Percentiles rank a stretch among this genome's conserved stretches.
Evolutionary conservation across 2,113 vertebrate species (phyloP).

Genomic region (Pachycephala philippinensis): DNA sequence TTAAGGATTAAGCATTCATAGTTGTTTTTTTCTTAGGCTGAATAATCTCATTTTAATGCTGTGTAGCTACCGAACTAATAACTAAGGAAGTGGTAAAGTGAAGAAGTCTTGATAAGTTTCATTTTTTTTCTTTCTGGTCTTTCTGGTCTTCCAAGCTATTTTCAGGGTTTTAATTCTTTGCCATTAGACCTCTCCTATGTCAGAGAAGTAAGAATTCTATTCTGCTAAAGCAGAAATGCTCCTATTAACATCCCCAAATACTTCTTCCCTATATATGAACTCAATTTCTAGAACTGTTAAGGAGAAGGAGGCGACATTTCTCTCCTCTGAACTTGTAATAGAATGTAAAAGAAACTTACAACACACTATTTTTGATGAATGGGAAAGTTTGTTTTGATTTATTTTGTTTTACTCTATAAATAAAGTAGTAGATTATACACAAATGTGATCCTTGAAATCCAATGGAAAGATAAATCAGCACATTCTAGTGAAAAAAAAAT

Average conservation of each 20-base stretch:
- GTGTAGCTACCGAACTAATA: neutral
- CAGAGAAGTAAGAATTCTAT: neutral
- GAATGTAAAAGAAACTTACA: neutral
- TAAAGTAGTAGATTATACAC: neutral
- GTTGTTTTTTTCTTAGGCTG: neutral
- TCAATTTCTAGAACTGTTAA: neutral
- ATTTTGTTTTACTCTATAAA: neutral
- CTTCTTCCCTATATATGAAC: neutral
- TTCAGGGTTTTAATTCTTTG: neutral
- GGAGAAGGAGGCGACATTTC: neutral
- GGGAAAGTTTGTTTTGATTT: neutral
- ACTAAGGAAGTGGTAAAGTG: neutral
- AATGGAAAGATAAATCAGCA: neutral
- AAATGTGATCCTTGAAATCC: neutral
- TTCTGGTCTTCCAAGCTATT: neutral
- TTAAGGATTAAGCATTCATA: neutral
- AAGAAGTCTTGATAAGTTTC: neutral
- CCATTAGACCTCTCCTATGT: neutral
- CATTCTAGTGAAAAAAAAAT: neutral
- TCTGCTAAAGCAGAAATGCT: neutral
- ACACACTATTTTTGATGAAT: neutral
- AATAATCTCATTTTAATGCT: neutral
- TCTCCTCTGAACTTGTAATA: neutral
- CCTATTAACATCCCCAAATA: neutral
- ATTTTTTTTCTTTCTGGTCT: neutral